Percentiles rank a stretch among this genome's conserved stretches.
Conservation (phyloP, 2,888 invertebrate genomes). For the Platycnemis pennipes region DNA sequence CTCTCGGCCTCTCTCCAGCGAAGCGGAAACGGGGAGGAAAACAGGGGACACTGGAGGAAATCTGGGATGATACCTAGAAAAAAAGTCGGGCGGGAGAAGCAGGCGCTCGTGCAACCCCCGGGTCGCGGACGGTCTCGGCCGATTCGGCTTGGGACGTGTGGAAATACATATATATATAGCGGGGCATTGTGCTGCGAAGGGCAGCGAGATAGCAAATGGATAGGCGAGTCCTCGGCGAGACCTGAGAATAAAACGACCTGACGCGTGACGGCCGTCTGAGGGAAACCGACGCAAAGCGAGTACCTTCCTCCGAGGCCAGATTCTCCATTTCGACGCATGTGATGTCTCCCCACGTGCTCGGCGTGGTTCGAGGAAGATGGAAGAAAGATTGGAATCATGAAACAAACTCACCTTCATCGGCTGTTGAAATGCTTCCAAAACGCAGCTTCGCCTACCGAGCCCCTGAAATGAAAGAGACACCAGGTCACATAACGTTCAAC, state of each 20-base stretch:
- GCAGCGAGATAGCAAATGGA: neutral
- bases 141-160: neutral
- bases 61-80: slow-evolving; percentile 3
- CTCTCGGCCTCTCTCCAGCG: no score
- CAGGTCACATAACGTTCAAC: no score
- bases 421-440: neutral
- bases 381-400: neutral
- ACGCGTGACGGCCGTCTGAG: neutral
- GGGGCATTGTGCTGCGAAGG: neutral
- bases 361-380: neutral
- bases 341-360: neutral
- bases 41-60: neutral
- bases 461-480: neutral
- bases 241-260: neutral
- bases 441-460: neutral
- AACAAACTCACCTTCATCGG: neutral
- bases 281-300: neutral
- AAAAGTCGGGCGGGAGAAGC: neutral
- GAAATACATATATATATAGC: slow-evolving; percentile 6
- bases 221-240: neutral
- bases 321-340: neutral
- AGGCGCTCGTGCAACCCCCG: neutral
- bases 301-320: neutral
- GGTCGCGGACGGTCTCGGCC: neutral
- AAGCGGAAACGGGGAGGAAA: neutral